Conservation (phyloP, 1,140 invertebrate genomes). For the Oncopeltus fasciatus region DNA sequence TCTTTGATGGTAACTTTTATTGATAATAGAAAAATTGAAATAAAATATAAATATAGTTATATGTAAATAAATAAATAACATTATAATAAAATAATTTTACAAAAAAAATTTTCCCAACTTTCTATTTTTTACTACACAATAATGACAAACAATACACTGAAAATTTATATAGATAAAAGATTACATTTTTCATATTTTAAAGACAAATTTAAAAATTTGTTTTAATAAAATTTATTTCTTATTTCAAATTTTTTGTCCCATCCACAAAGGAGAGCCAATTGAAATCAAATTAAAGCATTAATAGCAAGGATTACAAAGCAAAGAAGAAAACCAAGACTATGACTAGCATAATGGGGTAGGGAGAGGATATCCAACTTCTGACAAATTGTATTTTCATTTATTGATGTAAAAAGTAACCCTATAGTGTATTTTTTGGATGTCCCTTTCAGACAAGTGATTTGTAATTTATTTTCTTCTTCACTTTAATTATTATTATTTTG, state of each 20-base stretch:
- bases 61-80: too few relatives aligned
- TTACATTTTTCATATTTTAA: background rate
- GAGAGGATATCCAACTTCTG: background rate
- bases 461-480: too few relatives aligned
- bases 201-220: background rate
- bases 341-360: background rate
- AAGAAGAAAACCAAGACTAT: constrained; percentile 6
- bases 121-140: background rate
- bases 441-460: background rate
- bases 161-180: background rate
- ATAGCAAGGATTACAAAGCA: constrained; percentile 8
- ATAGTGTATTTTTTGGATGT: background rate
- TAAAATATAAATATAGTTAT: constrained; percentile 15
- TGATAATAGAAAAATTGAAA: constrained; percentile 22
- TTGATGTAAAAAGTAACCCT: background rate
- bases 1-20: constrained; percentile 24
- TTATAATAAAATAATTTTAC: constrained; percentile 14
- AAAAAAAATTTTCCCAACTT: constrained; percentile 1
- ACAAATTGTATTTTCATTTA: background rate
- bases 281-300: background rate
- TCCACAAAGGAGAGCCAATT: background rate
- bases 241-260: background rate
- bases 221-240: background rate
- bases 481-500: too few relatives aligned
- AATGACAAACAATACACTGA: background rate